Evolutionary conservation across 2,113 vertebrate genomes (phyloP).

Genomic region (Oryzias woworae): DNA sequence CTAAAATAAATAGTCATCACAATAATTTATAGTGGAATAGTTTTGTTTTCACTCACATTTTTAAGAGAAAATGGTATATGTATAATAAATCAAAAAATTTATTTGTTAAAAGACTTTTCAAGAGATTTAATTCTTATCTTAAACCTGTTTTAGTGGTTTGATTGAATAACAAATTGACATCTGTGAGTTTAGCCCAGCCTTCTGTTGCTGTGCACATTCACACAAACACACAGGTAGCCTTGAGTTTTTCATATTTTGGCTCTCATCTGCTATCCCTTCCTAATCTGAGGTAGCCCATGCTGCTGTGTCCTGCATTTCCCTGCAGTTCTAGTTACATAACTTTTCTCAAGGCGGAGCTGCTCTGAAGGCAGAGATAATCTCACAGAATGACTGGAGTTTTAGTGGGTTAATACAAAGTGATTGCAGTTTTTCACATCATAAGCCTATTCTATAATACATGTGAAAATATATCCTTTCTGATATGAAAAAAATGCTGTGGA

Average conservation of each 20-base stretch:
- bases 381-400: slow-evolving; percentile 36
- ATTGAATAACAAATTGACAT: slow-evolving; percentile 28
- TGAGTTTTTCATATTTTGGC: slow-evolving; percentile 39
- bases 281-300: slow-evolving; percentile 25
- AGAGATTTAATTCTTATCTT: too few species aligned
- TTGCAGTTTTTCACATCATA: not conserved
- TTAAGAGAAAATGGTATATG: too few species aligned
- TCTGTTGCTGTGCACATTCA: slow-evolving; percentile 26
- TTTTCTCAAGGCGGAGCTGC: slow-evolving; percentile 45
- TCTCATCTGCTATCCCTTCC: slow-evolving; percentile 16
- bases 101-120: too few species aligned
- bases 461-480: slow-evolving; percentile 5
- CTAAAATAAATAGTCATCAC: too few species aligned
- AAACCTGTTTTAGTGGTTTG: too few species aligned
- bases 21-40: too few species aligned
- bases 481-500: too few species aligned
- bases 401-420: slow-evolving; percentile 32
- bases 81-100: too few species aligned
- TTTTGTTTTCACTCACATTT: too few species aligned
- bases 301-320: slow-evolving; percentile 28
- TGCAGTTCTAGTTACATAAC: slow-evolving; percentile 54
- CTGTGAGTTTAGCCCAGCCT: slow-evolving; percentile 43
- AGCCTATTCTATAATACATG: slow-evolving; percentile 14
- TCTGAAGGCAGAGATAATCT: slow-evolving; percentile 47
- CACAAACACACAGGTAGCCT: slow-evolving; percentile 15